Evolutionary conservation across 2,113 vertebrate genomes (phyloP).

Genomic region (Daphoenositta chrysoptera): DNA sequence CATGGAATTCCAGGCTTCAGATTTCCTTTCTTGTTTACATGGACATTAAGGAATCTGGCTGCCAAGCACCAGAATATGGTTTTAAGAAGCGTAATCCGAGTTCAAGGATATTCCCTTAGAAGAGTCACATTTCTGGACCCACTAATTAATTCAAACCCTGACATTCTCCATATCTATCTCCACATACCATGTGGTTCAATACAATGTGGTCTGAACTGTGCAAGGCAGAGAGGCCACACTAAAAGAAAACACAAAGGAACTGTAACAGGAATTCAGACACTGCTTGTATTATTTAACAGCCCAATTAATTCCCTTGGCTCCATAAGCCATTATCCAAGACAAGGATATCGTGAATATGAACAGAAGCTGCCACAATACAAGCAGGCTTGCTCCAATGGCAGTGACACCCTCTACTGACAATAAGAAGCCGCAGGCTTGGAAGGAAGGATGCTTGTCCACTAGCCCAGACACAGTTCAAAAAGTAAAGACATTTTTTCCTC

Average conservation of each 20-base stretch:
- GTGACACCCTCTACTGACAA: not conserved
- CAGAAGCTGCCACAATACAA: not conserved
- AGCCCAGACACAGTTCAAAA: not conserved
- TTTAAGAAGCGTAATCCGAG: not conserved
- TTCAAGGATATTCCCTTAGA: not conserved
- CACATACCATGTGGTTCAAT: not conserved
- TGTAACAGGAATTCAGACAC: slow-evolving; percentile 4
- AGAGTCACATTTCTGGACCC: not conserved
- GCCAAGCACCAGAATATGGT: not conserved
- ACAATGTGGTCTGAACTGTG: not conserved
- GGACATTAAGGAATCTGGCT: not conserved
- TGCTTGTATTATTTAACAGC: not conserved
- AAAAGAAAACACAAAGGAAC: slow-evolving; percentile 5
- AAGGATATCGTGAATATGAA: not conserved
- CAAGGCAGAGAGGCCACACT: not conserved
- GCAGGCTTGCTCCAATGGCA: not conserved
- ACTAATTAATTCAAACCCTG: not conserved
- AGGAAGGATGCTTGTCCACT: not conserved
- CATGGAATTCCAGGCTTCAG: not conserved
- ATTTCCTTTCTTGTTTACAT: not conserved
- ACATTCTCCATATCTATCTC: not conserved
- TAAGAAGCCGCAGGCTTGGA: not conserved
- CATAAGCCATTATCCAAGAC: not conserved
- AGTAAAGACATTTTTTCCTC: not conserved
- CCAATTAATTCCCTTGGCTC: not conserved